Percentiles rank a stretch among this genome's conserved stretches.
Conservation (phyloP, 35 echinoderm and acorn worm species). For the Stichopus chloronotus region DNA sequence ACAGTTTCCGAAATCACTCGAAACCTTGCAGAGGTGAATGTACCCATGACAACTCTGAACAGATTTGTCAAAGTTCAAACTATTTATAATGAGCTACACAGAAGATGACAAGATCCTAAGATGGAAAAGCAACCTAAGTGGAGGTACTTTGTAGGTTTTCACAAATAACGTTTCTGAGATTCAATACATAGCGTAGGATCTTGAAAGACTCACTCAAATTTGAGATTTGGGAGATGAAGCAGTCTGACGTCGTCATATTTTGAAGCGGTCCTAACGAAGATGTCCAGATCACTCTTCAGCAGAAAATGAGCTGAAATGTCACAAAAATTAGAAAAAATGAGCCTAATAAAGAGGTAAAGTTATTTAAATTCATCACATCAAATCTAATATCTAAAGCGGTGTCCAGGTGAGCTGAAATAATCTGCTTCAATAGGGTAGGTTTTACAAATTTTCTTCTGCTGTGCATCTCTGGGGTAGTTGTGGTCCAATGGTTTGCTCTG, state of each 20-base stretch:
- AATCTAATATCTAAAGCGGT: too few species aligned
- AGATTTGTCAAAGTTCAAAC: too few species aligned
- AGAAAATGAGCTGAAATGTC: constrained; percentile 82
- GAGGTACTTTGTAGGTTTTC: not conserved
- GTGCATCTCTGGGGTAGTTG: too few species aligned
- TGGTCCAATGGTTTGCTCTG: too few species aligned
- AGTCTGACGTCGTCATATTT: constrained; percentile 98
- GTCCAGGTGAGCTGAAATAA: too few species aligned
- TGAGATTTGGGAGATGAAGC: constrained; percentile 87
- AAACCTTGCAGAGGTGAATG: too few species aligned
- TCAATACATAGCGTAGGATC: not conserved
- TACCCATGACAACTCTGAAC: too few species aligned
- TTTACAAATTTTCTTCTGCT: too few species aligned
- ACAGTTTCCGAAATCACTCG: too few species aligned
- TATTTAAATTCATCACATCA: not conserved
- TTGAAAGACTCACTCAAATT: constrained; percentile 80
- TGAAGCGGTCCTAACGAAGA: constrained; percentile 92
- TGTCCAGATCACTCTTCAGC: constrained; percentile 90
- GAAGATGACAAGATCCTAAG: not conserved
- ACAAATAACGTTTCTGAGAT: too few species aligned
- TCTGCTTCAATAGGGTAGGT: too few species aligned
- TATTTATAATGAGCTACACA: too few species aligned
- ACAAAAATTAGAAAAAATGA: not conserved
- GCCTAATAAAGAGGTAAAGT: not conserved
- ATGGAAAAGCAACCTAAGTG: not conserved